A percentile compares a stretch with the other conserved stretches of the same genome.
Evolutionary conservation across 2,797 vertebrate genomes (phyloP).

Genomic region (Gambelia wislizenii): DNA sequence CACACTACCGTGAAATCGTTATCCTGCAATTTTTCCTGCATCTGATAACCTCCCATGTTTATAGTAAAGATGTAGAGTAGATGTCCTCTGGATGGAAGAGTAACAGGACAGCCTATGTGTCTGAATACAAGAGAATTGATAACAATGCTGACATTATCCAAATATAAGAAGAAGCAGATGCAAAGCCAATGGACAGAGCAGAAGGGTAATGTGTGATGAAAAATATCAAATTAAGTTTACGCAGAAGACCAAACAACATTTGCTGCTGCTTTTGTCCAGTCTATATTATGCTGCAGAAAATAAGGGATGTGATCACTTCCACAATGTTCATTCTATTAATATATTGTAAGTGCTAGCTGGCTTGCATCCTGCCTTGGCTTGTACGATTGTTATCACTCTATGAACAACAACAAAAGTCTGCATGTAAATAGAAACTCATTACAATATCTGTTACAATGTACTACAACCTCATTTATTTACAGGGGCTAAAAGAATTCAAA

Average conservation of each 20-base stretch:
- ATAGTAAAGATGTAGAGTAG: not conserved
- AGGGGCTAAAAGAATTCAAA: not conserved
- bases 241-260: conserved; percentile 1
- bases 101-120: not conserved
- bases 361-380: conserved; percentile 17
- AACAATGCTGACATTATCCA: not conserved
- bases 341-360: not conserved
- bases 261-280: not conserved
- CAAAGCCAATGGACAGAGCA: not conserved
- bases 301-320: not conserved
- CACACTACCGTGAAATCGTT: too few species aligned
- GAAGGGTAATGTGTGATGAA: not conserved
- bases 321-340: conserved; percentile 14
- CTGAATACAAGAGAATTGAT: not conserved
- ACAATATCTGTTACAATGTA: conserved; percentile 14
- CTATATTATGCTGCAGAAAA: conserved; percentile 4
- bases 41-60: too few species aligned
- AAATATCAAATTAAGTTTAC: conserved; percentile 3
- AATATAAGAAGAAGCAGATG: not conserved
- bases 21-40: too few species aligned
- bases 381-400: conserved; percentile 6
- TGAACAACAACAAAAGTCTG: not conserved
- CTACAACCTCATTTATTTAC: conserved; percentile 18
- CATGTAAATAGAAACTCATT: conserved; percentile 33
- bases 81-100: not conserved